Conservation (phyloP, 2,113 vertebrate species). For the Coturnix japonica region DNA sequence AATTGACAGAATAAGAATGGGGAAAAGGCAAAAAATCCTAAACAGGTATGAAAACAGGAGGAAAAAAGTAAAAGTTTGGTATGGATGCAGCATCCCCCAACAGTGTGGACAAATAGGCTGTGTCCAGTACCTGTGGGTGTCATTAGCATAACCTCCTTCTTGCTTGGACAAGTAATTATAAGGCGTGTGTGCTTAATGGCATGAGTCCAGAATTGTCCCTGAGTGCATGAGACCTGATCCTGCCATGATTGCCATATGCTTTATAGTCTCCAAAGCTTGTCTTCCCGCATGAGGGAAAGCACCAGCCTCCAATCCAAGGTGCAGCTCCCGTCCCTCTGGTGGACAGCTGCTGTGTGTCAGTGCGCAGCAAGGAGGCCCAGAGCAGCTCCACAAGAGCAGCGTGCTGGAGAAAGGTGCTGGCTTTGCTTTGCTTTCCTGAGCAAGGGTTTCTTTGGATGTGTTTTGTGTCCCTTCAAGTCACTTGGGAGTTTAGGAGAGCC, state of each 20-base stretch:
- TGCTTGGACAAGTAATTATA: background rate
- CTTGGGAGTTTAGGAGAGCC: conserved; percentile 69
- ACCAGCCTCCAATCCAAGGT: conserved; percentile 12
- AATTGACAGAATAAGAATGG: conserved; percentile 18
- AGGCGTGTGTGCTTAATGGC: background rate
- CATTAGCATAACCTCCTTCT: background rate
- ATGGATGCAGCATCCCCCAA: background rate
- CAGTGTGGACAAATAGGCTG: background rate
- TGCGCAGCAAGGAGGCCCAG: background rate
- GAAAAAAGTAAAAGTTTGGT: conserved; percentile 16
- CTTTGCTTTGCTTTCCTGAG: conserved; percentile 57
- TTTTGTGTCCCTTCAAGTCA: conserved; percentile 74
- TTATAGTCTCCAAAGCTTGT: background rate
- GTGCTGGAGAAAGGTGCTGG: background rate
- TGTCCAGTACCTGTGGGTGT: background rate
- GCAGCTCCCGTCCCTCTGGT: background rate
- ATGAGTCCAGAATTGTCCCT: background rate
- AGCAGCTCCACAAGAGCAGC: conserved; percentile 21
- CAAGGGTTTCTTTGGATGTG: conserved; percentile 61
- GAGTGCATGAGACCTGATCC: fast-evolving
- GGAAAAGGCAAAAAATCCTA: conserved; percentile 10
- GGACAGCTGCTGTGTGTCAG: background rate
- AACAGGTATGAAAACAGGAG: conserved; percentile 33
- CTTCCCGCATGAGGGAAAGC: background rate
- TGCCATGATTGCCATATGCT: background rate